Conservation (phyloP, 2,888 invertebrate species). For the Brenthis ino region DNA sequence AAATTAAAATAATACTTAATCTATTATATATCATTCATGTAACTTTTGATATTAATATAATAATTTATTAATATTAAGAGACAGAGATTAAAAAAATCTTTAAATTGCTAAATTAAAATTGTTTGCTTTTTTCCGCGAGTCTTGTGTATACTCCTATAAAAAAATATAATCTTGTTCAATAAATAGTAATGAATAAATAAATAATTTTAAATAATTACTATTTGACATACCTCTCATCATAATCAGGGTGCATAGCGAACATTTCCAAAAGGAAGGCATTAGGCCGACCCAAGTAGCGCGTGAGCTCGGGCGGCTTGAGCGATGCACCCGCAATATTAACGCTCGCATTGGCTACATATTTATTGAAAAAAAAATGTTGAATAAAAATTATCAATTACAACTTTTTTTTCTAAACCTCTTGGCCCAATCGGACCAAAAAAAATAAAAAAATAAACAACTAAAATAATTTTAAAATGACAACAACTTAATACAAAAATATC, state of each 20-base stretch:
- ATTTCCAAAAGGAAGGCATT: constrained; percentile 85
- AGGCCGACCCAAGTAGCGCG: constrained; percentile 64
- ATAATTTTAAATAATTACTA: not conserved
- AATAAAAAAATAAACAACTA: too few species aligned
- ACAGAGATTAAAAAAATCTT: too few species aligned
- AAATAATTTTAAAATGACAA: not conserved
- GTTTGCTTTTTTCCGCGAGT: too few species aligned
- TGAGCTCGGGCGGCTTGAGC: constrained; percentile 47
- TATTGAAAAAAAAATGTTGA: not conserved
- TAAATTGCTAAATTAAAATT: too few species aligned
- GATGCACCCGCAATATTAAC: constrained; percentile 1
- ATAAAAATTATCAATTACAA: too few species aligned
- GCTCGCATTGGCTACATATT: constrained; percentile 12
- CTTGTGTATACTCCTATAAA: too few species aligned
- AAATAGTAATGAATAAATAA: not conserved
- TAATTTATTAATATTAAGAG: too few species aligned
- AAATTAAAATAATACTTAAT: too few species aligned
- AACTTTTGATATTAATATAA: too few species aligned
- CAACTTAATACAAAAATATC: not conserved
- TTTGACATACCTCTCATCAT: constrained; percentile 72
- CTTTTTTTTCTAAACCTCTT: too few species aligned
- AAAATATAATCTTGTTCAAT: not conserved
- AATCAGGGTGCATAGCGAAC: constrained; percentile 79
- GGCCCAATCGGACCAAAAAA: too few species aligned
- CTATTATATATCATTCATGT: too few species aligned